Evolutionary conservation across 2,888 invertebrate species (phyloP).

Genomic region (Thecophora atra): DNA sequence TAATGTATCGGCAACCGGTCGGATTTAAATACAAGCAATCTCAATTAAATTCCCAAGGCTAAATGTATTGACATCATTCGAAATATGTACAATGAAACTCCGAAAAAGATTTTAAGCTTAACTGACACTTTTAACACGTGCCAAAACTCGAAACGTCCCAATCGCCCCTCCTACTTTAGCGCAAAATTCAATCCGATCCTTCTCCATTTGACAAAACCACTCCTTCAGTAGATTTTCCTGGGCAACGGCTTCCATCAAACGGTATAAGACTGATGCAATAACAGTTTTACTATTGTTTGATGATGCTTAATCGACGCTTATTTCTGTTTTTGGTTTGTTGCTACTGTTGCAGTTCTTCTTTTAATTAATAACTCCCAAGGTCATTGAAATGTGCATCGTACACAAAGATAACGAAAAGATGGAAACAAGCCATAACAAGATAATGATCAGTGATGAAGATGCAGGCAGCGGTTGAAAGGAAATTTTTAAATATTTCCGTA

Average conservation of each 20-base stretch:
- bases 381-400: conserved; percentile 27
- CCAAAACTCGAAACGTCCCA: not conserved
- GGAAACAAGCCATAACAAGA: not conserved
- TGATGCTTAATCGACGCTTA: not conserved
- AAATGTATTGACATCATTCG: not conserved
- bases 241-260: not conserved
- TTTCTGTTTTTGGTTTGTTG: not conserved
- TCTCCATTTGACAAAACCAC: not conserved
- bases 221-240: not conserved
- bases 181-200: too few relatives aligned
- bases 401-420: not conserved
- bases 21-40: conserved; percentile 26
- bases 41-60: conserved; percentile 13
- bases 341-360: conserved; percentile 5
- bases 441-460: not conserved
- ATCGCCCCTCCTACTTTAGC: not conserved
- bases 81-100: not conserved
- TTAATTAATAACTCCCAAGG: conserved; percentile 36
- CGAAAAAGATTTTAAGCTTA: not conserved
- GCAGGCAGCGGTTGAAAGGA: too few relatives aligned
- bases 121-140: conserved; percentile 26
- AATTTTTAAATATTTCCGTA: too few relatives aligned
- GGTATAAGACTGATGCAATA: not conserved
- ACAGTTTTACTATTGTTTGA: not conserved
- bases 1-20: conserved; percentile 15